Evolutionary conservation across 2,888 invertebrate species (phyloP), one percentile per base, ranked within the genome.

Genomic region (Scaptomyza reducta): DNA sequence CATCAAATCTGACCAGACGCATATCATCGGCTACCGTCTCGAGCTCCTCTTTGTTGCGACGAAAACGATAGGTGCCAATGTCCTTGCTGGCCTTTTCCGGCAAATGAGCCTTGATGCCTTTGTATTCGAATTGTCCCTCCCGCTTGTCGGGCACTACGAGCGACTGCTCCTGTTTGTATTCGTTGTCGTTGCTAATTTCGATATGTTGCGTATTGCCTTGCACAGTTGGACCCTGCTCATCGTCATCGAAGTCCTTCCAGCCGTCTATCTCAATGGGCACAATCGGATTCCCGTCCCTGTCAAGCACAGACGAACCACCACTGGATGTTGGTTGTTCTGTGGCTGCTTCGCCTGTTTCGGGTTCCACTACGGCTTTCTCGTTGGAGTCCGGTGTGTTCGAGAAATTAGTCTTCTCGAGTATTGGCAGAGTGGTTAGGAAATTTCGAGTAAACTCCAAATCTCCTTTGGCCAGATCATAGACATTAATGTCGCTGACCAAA

Each of bases 251-350:
- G 40, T 70, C 64, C 10, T 56, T 77, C 81, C 79, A 84, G 3
- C 84, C 87, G 55, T 87, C 79, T 11, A 84, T 84, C 41, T 87
- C 83, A 3, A 84, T 75, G 10, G 83, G 77, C 1, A 74, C 66
- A 38, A 84, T 62, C n/a, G 77, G 83, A 49, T 42, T 40, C 0
- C 87, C 83, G n/a, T 81, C 70, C 2, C 29, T 42, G 16, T 70
- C 82, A 7, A 70, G 2, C 0, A 85, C 35, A 9, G 0, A 11
- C 40, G 1, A n/a, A n/a, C 6, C 22, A 9, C 13, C 53, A 14
- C 10, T 14, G 27, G 56, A 31, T 5, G 7, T 11, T 6, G 63
- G 2, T n/a, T 42, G 2, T n/a, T 42, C 47, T 3, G n/a, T n/a
- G 0, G 5, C 29, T 1, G 38, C 22, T 13, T 25, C n/a, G 14